Base-by-base conservation (phyloP, 1,140 invertebrate genomes). In the Subanguina moxae region DNA sequence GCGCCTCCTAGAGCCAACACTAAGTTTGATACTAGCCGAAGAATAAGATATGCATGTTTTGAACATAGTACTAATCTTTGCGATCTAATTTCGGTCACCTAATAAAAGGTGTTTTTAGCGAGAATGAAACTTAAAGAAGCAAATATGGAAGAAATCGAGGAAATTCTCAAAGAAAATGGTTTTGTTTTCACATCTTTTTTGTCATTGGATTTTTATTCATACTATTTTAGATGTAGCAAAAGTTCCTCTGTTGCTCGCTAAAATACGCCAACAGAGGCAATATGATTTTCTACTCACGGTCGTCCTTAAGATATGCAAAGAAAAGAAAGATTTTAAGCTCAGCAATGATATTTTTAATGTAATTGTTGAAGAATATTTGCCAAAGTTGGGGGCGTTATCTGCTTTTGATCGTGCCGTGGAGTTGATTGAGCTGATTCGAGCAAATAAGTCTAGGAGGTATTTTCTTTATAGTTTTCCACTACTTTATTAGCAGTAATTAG, bases 91-190 rank as follows among this genome's bases (percentile, higher is more conserved):
- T n/a, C n/a, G n/a, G n/a, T n/a, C n/a, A n/a, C n/a, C n/a, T n/a
- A n/a, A n/a, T n/a, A n/a, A n/a, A n/a, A n/a, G n/a, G n/a, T n/a
- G n/a, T n/a, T n/a, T 38, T 38, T 38, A 38, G 32, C 32, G 3
- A 38, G 3, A 38, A 38, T 38, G 32, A 3, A 52, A 52, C 48
- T 52, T 5, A 25, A 21, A 52, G 48, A 52, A 52, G 48, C n/a
- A 52, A 15, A 8, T 15, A 25, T 15, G 17, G 48, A 52, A 52
- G 23, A 52, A 15, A 25, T 52, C 17, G 3, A 52, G 48, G 48
- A 25, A 52, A 52, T 25, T 52, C 23, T 25, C 17, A 52, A 52
- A 52, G n/a, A 52, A 52, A 52, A 52, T 52, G n/a, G 48, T 52
- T 5, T 52, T 3, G 48, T 52, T 25, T 21, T 52, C 17, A 21